These are phyloP conservation scores for Macrobrachium nipponense DNA, from an alignment of 1,140 invertebrate species.

Conservation along the genomic window DNA sequence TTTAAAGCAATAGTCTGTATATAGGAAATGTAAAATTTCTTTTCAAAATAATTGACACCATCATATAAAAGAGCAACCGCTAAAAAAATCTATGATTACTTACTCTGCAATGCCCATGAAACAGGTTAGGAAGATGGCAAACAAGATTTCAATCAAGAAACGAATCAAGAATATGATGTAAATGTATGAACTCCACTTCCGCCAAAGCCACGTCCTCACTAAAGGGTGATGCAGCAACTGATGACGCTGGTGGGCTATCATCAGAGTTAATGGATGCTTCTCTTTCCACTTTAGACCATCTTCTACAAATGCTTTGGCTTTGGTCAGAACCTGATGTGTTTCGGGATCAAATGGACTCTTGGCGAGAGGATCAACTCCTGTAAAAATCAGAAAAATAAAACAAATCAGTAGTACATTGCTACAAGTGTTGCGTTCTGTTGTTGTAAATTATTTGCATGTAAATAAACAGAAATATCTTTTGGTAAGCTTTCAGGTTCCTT, in stretches of 20 bases:
- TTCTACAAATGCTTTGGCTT: constrained; percentile 23
- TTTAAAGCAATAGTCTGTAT: too few relatives aligned
- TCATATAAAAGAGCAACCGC: too few relatives aligned
- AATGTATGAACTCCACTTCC: constrained; percentile 38
- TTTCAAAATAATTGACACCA: too few relatives aligned
- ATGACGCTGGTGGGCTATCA: constrained; percentile 16
- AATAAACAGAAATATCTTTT: too few relatives aligned
- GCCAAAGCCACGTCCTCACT: constrained; percentile 37
- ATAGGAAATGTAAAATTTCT: too few relatives aligned
- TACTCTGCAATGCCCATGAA: constrained; percentile 42
- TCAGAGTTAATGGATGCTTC: constrained; percentile 25
- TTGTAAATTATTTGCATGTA: not conserved
- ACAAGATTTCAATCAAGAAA: constrained; percentile 21
- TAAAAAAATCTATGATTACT: constrained; percentile 2
- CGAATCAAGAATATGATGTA: constrained; percentile 30
- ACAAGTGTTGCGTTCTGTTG: not conserved
- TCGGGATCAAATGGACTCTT: constrained; percentile 29
- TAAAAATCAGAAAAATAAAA: not conserved
- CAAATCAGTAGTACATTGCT: not conserved
- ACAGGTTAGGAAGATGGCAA: constrained; percentile 14
- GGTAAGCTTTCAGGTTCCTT: too few relatives aligned
- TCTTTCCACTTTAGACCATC: constrained; percentile 39
- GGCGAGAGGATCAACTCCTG: constrained; percentile 12
- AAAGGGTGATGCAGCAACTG: constrained; percentile 39
- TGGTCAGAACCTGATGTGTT: not conserved